phyloP scores from a whole-genome alignment of 2,888 invertebrate genomes.

The Plemyria rubiginata region DNA sequence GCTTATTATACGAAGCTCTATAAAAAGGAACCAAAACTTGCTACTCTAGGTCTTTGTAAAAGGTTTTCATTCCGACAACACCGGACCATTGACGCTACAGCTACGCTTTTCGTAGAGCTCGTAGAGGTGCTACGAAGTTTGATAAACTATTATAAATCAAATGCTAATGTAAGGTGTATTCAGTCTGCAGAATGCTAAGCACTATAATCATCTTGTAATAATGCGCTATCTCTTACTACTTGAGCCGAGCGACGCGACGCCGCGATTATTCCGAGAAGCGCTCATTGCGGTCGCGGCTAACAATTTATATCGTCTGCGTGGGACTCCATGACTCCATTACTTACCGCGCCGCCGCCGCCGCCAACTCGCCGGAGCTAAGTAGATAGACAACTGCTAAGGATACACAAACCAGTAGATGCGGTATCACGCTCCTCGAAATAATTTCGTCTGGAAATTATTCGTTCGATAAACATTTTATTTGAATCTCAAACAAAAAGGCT shows the following conservation, averaged over 20 bases:
- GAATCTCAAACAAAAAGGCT: neutral
- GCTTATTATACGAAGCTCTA: constrained; percentile 20
- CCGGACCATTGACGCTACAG: neutral
- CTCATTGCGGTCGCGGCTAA: constrained; percentile 43
- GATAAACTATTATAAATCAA: neutral
- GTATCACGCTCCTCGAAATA: neutral
- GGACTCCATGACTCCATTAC: constrained; percentile 27
- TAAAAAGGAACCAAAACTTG: neutral
- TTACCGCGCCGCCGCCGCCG: constrained; percentile 5
- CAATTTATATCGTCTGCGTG: constrained; percentile 47
- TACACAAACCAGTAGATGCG: constrained; percentile 7
- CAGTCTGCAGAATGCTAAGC: neutral
- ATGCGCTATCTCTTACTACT: constrained; percentile 19
- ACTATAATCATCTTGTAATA: neutral
- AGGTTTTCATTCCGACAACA: no score
- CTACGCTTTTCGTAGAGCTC: constrained; percentile 14
- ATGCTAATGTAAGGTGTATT: neutral
- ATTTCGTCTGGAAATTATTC: neutral
- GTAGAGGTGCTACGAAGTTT: constrained; percentile 17
- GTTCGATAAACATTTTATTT: neutral
- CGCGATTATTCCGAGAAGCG: constrained; percentile 51
- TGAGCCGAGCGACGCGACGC: constrained; percentile 4
- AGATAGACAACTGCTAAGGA: neutral
- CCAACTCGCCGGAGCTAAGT: constrained; percentile 1
- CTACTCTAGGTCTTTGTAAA: no score